Percentiles rank a stretch among this genome's conserved stretches.
phyloP scores from a whole-genome alignment of 2,888 invertebrate species.

The Agonopterix heracliana region DNA sequence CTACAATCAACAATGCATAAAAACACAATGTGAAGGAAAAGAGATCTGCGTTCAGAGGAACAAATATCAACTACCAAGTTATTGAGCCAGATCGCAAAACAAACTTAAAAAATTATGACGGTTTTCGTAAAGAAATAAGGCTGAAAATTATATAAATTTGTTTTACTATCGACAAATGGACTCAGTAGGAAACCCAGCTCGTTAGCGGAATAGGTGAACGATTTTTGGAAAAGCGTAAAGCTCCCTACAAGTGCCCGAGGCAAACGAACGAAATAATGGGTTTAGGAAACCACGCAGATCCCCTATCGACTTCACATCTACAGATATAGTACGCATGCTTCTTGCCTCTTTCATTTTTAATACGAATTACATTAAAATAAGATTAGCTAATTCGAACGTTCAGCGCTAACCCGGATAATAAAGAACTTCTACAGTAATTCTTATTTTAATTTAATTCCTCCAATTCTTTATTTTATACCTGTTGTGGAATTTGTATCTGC shows the following conservation, averaged over 20 bases:
- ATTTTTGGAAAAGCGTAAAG: conserved; percentile 19
- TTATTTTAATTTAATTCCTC: conserved; percentile 72
- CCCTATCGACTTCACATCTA: conserved; percentile 44
- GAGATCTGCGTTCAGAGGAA: conserved; percentile 61
- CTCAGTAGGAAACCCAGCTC: conserved; percentile 18
- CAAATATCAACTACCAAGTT: conserved; percentile 23
- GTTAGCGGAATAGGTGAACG: conserved; percentile 18
- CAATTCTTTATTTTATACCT: conserved; percentile 78
- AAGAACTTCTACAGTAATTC: conserved; percentile 20
- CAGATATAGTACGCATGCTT: conserved; percentile 78
- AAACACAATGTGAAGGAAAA: conserved; percentile 54
- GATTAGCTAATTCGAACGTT: conserved; percentile 36
- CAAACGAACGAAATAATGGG: conserved; percentile 21
- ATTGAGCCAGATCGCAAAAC: conserved; percentile 18
- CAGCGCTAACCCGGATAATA: conserved; percentile 10
- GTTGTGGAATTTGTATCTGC: conserved; percentile 96
- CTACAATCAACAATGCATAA: conserved; percentile 31
- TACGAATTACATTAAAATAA: conserved; percentile 73
- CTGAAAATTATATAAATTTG: conserved; percentile 14
- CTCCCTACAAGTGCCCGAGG: conserved; percentile 19
- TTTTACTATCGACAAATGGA: conserved; percentile 15
- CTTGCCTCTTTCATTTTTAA: conserved; percentile 72
- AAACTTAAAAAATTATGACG: conserved; percentile 1
- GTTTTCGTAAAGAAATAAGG: conserved; percentile 9
- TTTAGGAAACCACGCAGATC: conserved; percentile 50